These are phyloP conservation scores for Periphyllus acericola DNA, from an alignment of 2,888 invertebrate species.

Conservation along the genomic window DNA sequence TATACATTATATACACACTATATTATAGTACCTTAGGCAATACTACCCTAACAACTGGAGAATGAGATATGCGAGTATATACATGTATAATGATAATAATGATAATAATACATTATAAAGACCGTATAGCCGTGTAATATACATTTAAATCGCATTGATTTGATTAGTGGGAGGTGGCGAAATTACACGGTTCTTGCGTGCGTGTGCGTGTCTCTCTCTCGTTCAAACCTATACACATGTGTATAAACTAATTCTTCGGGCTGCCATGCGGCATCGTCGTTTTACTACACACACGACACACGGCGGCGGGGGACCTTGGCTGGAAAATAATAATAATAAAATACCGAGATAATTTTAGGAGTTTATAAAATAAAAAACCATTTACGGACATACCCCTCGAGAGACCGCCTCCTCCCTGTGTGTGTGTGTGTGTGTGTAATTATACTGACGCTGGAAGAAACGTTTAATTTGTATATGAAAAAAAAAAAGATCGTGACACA, in stretches of 20 bases:
- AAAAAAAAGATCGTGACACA: constrained; percentile 56
- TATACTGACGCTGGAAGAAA: constrained; percentile 45
- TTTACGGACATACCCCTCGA: constrained; percentile 50
- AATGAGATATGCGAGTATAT: neutral
- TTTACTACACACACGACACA: constrained; percentile 32
- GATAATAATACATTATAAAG: neutral
- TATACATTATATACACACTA: neutral
- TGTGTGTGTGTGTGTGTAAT: constrained; percentile 21
- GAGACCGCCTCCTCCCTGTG: constrained; percentile 41
- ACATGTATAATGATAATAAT: neutral
- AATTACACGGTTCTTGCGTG: constrained; percentile 60
- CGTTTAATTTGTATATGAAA: constrained; percentile 53
- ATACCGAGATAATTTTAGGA: constrained; percentile 58
- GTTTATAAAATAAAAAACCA: constrained; percentile 34
- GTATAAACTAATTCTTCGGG: constrained; percentile 12
- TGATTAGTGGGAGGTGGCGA: constrained; percentile 60
- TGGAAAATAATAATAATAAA: constrained; percentile 36
- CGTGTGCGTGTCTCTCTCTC: constrained; percentile 46
- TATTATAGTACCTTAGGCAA: neutral
- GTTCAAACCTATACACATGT: neutral
- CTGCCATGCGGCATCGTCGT: constrained; percentile 13
- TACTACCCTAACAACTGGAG: constrained; percentile 16
- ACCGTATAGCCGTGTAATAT: neutral
- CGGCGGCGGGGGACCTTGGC: constrained; percentile 31
- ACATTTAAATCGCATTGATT: constrained; percentile 41